Evolutionary conservation across 2,113 vertebrate species (phyloP).

Genomic region (Prunella himalayana): DNA sequence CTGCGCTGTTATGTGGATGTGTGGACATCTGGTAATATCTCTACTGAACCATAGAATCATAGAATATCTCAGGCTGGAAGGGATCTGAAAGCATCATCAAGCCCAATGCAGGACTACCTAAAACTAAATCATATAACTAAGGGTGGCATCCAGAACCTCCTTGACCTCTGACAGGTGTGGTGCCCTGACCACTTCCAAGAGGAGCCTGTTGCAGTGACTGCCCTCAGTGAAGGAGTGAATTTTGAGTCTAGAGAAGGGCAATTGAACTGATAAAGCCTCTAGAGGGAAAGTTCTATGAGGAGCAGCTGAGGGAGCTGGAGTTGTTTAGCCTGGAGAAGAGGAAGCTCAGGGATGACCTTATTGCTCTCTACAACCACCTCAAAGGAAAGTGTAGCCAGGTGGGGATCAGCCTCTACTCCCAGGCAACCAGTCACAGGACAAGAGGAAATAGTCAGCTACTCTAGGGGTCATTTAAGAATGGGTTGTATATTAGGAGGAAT

Average conservation of each 20-base stretch:
- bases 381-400: not conserved
- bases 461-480: not conserved
- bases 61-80: not conserved
- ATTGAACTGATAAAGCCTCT: not conserved
- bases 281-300: not conserved
- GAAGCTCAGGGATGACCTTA: not conserved
- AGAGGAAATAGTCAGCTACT: not conserved
- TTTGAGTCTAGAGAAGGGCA: not conserved
- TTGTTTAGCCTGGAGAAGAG: not conserved
- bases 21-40: not conserved
- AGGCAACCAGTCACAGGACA: rapidly evolving
- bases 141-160: not conserved
- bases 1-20: not conserved
- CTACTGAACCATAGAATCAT: not conserved
- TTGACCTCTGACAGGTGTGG: not conserved
- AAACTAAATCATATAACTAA: not conserved
- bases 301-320: not conserved
- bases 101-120: not conserved
- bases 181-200: not conserved
- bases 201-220: not conserved
- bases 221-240: not conserved
- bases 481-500: not conserved
- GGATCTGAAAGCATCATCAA: not conserved
- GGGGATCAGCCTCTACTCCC: rapidly evolving
- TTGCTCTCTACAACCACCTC: not conserved